Evolutionary conservation across 2,888 invertebrate species (phyloP).

Genomic region (Zaprionus lineosus): DNA sequence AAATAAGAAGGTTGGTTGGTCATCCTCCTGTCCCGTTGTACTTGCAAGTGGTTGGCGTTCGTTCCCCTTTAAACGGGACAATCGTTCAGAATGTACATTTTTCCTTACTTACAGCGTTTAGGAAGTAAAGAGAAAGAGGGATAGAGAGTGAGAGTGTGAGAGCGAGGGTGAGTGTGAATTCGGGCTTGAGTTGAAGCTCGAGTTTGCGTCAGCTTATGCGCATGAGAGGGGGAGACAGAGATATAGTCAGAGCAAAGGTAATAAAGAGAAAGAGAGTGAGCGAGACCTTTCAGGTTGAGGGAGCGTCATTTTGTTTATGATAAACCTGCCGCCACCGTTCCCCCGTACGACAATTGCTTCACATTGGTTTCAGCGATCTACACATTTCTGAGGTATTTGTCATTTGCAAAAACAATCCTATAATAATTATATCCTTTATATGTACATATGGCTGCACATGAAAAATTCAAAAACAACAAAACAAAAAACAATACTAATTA

Average conservation of each 20-base stretch:
- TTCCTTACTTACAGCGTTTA: slow-evolving; percentile 38
- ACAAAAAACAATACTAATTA: not conserved
- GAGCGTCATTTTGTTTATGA: slow-evolving; percentile 27
- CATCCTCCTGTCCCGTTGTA: slow-evolving; percentile 9
- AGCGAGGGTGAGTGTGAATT: too few relatives aligned
- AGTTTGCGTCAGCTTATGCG: too few relatives aligned
- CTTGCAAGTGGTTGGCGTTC: slow-evolving; percentile 27
- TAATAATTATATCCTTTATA: slow-evolving; percentile 12
- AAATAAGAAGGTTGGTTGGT: slow-evolving; percentile 56
- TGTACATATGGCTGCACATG: slow-evolving; percentile 4
- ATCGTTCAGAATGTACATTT: slow-evolving; percentile 5
- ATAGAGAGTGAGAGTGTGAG: not conserved
- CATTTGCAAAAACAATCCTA: slow-evolving; percentile 17
- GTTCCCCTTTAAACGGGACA: not conserved
- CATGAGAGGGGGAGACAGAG: slow-evolving; percentile 6
- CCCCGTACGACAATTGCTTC: slow-evolving; percentile 65
- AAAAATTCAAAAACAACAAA: not conserved
- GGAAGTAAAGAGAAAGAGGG: slow-evolving; percentile 2
- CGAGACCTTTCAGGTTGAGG: slow-evolving; percentile 16
- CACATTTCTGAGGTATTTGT: slow-evolving; percentile 69
- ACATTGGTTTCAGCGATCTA: slow-evolving; percentile 64
- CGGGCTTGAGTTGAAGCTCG: too few relatives aligned
- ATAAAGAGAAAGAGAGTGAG: slow-evolving; percentile 3
- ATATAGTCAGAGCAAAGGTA: not conserved
- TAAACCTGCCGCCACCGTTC: slow-evolving; percentile 19